These are phyloP conservation scores for Hypotaenidia philippensis DNA, from an alignment of 2,797 vertebrate species.

Conservation along the genomic window DNA sequence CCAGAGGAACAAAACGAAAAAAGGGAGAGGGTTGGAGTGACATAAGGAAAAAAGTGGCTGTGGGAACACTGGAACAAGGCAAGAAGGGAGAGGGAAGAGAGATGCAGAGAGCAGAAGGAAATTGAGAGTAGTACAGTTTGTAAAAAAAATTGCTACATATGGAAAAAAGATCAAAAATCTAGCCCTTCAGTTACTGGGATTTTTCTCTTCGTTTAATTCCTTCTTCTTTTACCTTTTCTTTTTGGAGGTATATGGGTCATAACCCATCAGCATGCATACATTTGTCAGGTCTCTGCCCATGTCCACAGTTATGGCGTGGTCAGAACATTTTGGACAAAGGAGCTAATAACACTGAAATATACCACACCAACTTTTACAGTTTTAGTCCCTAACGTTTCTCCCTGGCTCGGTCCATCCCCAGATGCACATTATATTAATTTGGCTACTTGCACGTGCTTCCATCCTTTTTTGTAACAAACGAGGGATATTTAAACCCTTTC, in stretches of 20 bases:
- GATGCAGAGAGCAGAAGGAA: not conserved
- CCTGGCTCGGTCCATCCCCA: not conserved
- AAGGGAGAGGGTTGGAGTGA: not conserved
- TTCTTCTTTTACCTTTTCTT: not conserved
- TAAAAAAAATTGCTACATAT: not conserved
- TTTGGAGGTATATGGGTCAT: not conserved
- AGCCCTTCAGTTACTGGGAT: fast-evolving
- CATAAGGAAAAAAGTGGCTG: not conserved
- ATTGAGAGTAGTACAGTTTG: not conserved
- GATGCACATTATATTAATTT: not conserved
- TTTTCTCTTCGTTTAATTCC: not conserved
- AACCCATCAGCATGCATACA: not conserved
- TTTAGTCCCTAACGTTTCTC: not conserved
- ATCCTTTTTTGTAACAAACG: not conserved
- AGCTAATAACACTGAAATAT: not conserved
- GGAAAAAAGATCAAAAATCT: not conserved
- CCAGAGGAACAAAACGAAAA: not conserved
- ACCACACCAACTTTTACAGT: not conserved
- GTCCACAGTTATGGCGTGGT: not conserved
- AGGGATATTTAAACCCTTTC: not conserved
- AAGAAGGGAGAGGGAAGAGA: not conserved
- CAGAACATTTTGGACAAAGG: not conserved
- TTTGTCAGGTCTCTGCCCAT: not conserved
- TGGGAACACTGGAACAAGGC: not conserved
- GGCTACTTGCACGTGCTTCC: not conserved